phyloP scores from a whole-genome alignment of 2,797 vertebrate species.

The Alosa sapidissima region DNA sequence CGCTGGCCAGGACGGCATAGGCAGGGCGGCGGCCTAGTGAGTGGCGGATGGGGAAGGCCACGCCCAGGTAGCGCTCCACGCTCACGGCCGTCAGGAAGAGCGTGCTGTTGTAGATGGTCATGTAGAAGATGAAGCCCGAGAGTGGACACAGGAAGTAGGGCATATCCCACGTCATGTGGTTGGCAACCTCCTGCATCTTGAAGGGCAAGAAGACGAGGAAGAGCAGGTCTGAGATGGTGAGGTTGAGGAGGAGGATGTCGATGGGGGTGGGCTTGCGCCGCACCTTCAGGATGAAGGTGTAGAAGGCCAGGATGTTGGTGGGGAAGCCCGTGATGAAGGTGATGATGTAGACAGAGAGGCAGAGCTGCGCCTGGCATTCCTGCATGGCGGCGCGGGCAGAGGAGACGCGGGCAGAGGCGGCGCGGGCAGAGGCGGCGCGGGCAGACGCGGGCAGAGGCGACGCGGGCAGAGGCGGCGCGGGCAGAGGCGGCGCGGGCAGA shows the following conservation, averaged over 20 bases:
- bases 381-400: slow-evolving; percentile 58
- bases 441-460: no score
- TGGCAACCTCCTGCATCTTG: slow-evolving; percentile 76
- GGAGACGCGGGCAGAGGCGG: neutral
- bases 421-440: no score
- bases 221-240: slow-evolving; percentile 82
- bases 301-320: slow-evolving; percentile 69
- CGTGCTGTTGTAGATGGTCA: slow-evolving; percentile 83
- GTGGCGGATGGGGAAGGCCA: slow-evolving; percentile 81
- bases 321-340: slow-evolving; percentile 74
- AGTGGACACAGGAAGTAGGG: slow-evolving; percentile 76
- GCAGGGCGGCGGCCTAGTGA: slow-evolving; percentile 67
- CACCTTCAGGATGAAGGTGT: slow-evolving; percentile 74
- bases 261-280: slow-evolving; percentile 73
- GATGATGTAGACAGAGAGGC: slow-evolving; percentile 74
- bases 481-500: no score
- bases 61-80: slow-evolving; percentile 80
- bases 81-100: slow-evolving; percentile 80
- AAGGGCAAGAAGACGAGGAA: slow-evolving; percentile 83
- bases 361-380: slow-evolving; percentile 63
- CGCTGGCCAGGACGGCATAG: slow-evolving; percentile 73
- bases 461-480: no score
- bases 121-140: slow-evolving; percentile 79
- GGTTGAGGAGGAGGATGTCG: slow-evolving; percentile 81
- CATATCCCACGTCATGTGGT: slow-evolving; percentile 69